Evolutionary conservation across 2,797 vertebrate genomes (phyloP).

Genomic region (Gymnothorax javanicus): DNA sequence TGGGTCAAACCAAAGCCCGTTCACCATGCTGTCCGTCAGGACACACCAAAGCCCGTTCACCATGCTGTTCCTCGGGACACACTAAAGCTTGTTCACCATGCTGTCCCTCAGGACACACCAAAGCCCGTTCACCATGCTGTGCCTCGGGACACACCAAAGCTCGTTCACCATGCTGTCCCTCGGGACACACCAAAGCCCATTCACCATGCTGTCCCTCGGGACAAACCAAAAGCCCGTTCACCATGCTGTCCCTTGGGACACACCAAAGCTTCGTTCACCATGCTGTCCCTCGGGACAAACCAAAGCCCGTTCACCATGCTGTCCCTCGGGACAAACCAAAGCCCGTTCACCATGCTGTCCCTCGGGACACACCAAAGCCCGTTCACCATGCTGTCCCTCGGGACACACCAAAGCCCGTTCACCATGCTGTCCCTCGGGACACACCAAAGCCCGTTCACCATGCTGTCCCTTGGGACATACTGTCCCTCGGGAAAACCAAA

Average conservation of each 20-base stretch:
- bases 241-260: neutral
- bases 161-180: no score
- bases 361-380: neutral
- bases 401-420: conserved; percentile 21
- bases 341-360: no score
- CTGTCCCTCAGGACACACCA: neutral
- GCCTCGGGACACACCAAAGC: neutral
- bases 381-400: no score
- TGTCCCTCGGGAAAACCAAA: neutral
- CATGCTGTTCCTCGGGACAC: neutral
- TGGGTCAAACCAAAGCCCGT: conserved; percentile 16
- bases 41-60: no score
- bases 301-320: conserved; percentile 23
- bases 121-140: no score
- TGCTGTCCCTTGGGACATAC: neutral
- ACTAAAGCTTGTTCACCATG: conserved; percentile 21
- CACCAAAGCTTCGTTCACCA: neutral
- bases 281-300: neutral
- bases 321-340: neutral
- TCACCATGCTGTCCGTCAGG: neutral
- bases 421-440: neutral
- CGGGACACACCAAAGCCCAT: conserved; percentile 16
- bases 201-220: neutral
- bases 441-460: no score
- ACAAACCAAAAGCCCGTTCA: no score